Evolutionary conservation across 2,113 vertebrate genomes (phyloP), one percentile per base, ranked within the genome.

Genomic region (Lampris incognitus): DNA sequence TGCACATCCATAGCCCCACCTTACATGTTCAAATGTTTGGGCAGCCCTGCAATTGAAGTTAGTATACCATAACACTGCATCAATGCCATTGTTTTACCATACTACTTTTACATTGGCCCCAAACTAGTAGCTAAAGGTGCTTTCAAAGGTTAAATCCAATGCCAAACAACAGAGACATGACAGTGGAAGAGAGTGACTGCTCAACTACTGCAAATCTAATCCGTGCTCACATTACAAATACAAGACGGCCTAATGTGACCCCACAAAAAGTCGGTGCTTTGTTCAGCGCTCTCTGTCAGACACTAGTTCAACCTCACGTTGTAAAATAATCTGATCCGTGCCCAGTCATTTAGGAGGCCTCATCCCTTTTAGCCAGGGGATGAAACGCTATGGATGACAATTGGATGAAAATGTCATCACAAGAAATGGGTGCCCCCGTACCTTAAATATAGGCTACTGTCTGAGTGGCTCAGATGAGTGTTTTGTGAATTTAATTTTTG

Each of bases 191-290:
- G 76, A 88, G 86, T 64, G 87, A 74, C 69, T 36, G 85, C 87
- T 82, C 79, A 69, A 74, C 90, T 78, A 81, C 82, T 49, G 66
- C 68, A 69, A 76, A 84, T 86, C 86, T 89, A 52, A 84, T 88
- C 84, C 44, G 4, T 49, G 82, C 73, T 93, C 88, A 72, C 24
- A 48, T 93, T 94, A 80, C 91, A 81, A 72, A 87, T 85, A 87
- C 85, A 91, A 91, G 91, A 92, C 75, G 91, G 83, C 77, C 69
- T 6, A 48, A 72, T 76, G 67, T 69, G 78, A 84, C 82, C 81
- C 83, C 65, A 68, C 73, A 85, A 82, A 82, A 88, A 76, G 85
- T 61, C 50, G 74, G 8, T 52, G 72, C 82, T 84, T 78, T 81
- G 79, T 82, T 58, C 70, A 75, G 69, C 78, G 82, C 81, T 83